Base-by-base conservation (phyloP, 1,140 invertebrate genomes). In the Lepidurus apus region DNA sequence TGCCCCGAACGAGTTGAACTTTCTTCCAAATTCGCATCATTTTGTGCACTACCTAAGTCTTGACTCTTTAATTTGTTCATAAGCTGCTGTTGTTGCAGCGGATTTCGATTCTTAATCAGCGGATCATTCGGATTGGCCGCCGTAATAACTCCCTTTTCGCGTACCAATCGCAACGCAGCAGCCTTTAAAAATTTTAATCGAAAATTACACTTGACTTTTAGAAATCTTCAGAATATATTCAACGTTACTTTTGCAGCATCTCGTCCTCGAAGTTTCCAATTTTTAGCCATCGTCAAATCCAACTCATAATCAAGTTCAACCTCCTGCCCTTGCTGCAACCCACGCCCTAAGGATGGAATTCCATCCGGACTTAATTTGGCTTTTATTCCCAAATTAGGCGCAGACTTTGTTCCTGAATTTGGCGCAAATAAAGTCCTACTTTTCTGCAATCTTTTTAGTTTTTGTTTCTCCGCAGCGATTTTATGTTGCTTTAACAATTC, bases 401-500 rank as follows among this genome's bases (percentile, higher is more conserved):
- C 53, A 65, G 53, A 7, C 21, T 65, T 65, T 7, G 17, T 65
- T 7, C 53, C 53, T 3, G 21, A 21, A 65, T 65, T 65, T 7
- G 53, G 53, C n/a, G 53, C n/a, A 21, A 1, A 11, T 7, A 65
- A 13, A 65, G 53, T 17, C 13, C 53, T 9, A 13, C 17, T 0
- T 65, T 65, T 65, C 13, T 65, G 53, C 53, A 65, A n/a, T 65
- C 53, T 65, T 65, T 65, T n/a, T n/a, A 65, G 1, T 65, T 65
- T 65, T 65, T 65, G 53, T 21, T 65, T 65, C 9, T 65, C 53
- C 7, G 53, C 53, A n/a, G 53, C 10, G 4, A 65, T 65, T 65
- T 65, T 65, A 13, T 79, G 78, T 75, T 79, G 78, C 21, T 43
- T 11, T 11, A 79, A 26, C 43, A 79, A 74, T 6, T 79, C 78